Evolutionary conservation across 2,888 invertebrate species (phyloP).

Genomic region (Bellardia pandia): DNA sequence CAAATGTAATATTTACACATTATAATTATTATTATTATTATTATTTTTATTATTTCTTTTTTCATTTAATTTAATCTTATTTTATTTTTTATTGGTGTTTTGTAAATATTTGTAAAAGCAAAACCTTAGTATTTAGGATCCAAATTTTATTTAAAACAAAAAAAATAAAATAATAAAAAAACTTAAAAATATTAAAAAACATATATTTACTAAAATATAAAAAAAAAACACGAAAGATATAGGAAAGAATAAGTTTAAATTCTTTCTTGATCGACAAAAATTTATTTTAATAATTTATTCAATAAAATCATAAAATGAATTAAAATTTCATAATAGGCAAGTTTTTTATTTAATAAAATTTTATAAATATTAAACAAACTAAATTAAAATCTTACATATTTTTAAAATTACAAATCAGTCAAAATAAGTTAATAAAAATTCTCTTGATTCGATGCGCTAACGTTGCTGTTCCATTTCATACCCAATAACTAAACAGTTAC

Average conservation of each 20-base stretch:
- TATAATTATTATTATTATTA: conserved; percentile 39
- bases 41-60: not conserved
- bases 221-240: not conserved
- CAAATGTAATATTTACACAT: conserved; percentile 64
- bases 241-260: conserved; percentile 13
- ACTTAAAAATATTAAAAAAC: conserved; percentile 10
- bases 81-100: conserved; percentile 75
- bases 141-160: conserved; percentile 68
- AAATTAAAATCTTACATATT: not conserved
- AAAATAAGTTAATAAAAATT: conserved; percentile 29
- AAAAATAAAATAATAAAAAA: conserved; percentile 45
- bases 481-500: not conserved
- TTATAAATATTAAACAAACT: conserved; percentile 4
- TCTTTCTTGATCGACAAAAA: conserved; percentile 15
- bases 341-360: conserved; percentile 42
- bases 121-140: conserved; percentile 75
- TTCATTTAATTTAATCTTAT: conserved; percentile 60
- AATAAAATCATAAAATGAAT: conserved; percentile 23
- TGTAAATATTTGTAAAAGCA: conserved; percentile 81
- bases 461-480: too few relatives aligned
- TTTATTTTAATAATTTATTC: not conserved
- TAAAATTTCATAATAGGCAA: conserved; percentile 34
- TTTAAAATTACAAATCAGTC: conserved; percentile 3
- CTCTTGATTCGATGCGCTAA: not conserved
- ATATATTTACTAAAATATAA: conserved; percentile 34